phyloP scores from a whole-genome alignment of 2,797 vertebrate genomes.

The Hemibagrus guttatus region DNA sequence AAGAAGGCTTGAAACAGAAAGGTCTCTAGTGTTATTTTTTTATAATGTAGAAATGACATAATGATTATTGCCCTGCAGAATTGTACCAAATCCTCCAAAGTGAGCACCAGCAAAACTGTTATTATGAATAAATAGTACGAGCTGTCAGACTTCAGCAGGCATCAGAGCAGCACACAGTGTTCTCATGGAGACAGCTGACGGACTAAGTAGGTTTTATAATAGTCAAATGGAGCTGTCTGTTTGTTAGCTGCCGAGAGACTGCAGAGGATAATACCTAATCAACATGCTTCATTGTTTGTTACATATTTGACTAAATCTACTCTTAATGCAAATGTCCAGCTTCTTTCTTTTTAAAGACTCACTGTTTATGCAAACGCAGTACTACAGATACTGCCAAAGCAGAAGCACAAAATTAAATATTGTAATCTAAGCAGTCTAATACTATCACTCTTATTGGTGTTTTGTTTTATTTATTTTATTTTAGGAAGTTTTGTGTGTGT shows the following conservation, averaged over 20 bases:
- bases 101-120: neutral
- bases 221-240: constrained; percentile 37
- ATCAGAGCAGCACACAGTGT: constrained; percentile 36
- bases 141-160: constrained; percentile 12
- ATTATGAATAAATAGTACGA: neutral
- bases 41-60: neutral
- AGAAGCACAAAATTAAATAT: neutral
- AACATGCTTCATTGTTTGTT: neutral
- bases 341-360: too few relatives aligned
- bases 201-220: constrained; percentile 35
- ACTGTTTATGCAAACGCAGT: neutral
- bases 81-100: constrained; percentile 8
- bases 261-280: constrained; percentile 17
- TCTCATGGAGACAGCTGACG: constrained; percentile 46
- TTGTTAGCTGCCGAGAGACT: neutral
- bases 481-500: neutral
- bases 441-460: neutral
- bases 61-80: neutral
- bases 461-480: too few relatives aligned
- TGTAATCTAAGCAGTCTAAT: too few relatives aligned
- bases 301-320: neutral
- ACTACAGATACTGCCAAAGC: neutral
- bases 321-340: neutral
- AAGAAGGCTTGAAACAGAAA: neutral
- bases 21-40: neutral